Evolutionary conservation across 2,888 invertebrate species (phyloP).

Genomic region (Endomychus coccineus): DNA sequence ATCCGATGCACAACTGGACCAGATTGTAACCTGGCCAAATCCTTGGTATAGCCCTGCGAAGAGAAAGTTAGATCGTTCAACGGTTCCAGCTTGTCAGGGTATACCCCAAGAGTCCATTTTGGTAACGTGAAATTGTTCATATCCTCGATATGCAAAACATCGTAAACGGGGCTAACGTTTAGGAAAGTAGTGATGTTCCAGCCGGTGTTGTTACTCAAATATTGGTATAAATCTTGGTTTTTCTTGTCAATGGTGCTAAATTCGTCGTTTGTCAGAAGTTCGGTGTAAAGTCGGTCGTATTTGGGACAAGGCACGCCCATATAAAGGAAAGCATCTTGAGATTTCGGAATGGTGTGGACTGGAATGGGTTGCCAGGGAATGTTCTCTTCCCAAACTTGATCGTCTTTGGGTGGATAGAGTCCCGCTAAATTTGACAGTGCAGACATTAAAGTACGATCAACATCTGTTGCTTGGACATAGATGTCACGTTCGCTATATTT

Average conservation of each 20-base stretch:
- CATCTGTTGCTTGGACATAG: constrained; percentile 67
- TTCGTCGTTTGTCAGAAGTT: constrained; percentile 30
- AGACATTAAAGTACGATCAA: constrained; percentile 85
- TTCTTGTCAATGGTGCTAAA: constrained; percentile 13
- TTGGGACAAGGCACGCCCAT: constrained; percentile 60
- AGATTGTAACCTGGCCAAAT: constrained; percentile 52
- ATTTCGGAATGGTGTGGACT: constrained; percentile 59
- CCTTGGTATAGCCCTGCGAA: constrained; percentile 48
- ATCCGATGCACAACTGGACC: constrained; percentile 68
- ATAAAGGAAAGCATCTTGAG: constrained; percentile 55
- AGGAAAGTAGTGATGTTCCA: constrained; percentile 46
- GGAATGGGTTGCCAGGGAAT: constrained; percentile 74
- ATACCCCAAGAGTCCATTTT: constrained; percentile 41
- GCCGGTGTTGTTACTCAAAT: constrained; percentile 54
- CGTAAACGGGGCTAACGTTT: constrained; percentile 48
- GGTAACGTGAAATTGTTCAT: constrained; percentile 50
- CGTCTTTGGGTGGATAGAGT: constrained; percentile 56
- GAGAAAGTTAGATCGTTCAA: constrained; percentile 57
- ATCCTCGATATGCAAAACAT: constrained; percentile 59
- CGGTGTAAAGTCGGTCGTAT: constrained; percentile 48
- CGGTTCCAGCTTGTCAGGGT: constrained; percentile 55
- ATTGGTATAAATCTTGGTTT: constrained; percentile 49
- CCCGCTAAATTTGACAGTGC: constrained; percentile 76
- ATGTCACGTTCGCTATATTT: constrained; percentile 53
- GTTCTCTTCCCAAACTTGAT: constrained; percentile 52